Conservation (phyloP, 2,113 vertebrate genomes). For the Grammomys dolichurus region DNA sequence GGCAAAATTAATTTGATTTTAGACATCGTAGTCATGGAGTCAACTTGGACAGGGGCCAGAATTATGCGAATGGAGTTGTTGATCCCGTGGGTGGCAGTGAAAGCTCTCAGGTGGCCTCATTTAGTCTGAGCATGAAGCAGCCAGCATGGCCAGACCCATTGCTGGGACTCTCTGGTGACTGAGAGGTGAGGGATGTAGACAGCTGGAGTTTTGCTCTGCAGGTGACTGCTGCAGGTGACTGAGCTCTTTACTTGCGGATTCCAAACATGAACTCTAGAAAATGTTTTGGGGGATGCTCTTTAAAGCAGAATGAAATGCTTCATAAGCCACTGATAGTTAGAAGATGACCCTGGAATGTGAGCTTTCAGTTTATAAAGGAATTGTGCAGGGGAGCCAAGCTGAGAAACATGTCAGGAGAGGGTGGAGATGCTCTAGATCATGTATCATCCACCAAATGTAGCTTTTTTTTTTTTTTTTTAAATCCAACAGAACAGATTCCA, state of each 20-base stretch:
- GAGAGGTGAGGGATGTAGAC: too few relatives aligned
- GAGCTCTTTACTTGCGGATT: neutral
- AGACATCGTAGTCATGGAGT: constrained; percentile 18
- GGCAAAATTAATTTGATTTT: constrained; percentile 78
- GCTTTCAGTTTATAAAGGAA: neutral
- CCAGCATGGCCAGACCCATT: accelerated
- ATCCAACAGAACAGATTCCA: neutral
- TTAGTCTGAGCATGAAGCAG: neutral
- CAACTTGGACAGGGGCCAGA: neutral
- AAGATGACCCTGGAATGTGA: neutral
- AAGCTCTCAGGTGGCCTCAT: neutral
- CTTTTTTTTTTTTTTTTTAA: neutral
- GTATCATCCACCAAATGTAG: neutral
- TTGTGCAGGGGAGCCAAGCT: neutral
- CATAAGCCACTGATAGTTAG: neutral
- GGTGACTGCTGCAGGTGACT: neutral
- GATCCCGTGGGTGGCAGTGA: neutral
- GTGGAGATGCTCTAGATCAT: neutral
- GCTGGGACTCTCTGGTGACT: neutral
- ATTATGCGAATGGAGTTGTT: neutral
- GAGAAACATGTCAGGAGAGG: neutral
- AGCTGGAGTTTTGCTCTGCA: neutral
- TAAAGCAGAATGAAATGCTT: neutral
- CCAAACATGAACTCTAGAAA: neutral
- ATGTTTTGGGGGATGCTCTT: neutral